These are phyloP conservation scores for Aeoliscus strigatus DNA, from an alignment of 2,797 vertebrate species.

Conservation along the genomic window DNA sequence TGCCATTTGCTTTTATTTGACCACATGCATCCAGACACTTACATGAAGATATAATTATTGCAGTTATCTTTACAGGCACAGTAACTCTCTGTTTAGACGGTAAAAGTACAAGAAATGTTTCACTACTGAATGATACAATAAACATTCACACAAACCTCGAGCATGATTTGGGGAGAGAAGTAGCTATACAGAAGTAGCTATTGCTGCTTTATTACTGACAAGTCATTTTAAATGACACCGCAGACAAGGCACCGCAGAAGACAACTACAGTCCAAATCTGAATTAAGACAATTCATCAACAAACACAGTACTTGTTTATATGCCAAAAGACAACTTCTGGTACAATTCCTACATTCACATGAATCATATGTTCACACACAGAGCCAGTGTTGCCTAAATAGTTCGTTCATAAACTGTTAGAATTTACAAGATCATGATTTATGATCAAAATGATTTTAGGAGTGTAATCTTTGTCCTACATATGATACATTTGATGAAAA, in stretches of 20 bases:
- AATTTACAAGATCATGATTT: constrained; percentile 37
- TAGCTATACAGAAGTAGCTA: constrained; percentile 20
- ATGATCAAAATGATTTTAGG: constrained; percentile 56
- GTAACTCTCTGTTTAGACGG: constrained; percentile 24
- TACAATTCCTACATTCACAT: constrained; percentile 54
- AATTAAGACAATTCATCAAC: constrained; percentile 37
- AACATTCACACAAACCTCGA: constrained; percentile 9
- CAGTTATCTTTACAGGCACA: constrained; percentile 41
- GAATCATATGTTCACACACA: constrained; percentile 47
- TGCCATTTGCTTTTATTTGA: constrained; percentile 56
- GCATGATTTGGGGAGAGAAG: constrained; percentile 7
- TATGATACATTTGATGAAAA: constrained; percentile 47
- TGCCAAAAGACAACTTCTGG: constrained; percentile 40
- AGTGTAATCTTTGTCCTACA: constrained; percentile 16
- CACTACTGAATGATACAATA: constrained; percentile 19
- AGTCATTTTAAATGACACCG: constrained; percentile 26
- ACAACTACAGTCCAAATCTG: constrained; percentile 43
- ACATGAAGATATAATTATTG: constrained; percentile 59
- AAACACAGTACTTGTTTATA: constrained; percentile 51
- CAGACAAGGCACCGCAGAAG: constrained; percentile 55
- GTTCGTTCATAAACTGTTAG: constrained; percentile 41
- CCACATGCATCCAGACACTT: constrained; percentile 66
- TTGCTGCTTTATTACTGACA: constrained; percentile 13
- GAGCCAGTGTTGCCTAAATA: constrained; percentile 51
- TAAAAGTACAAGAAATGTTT: constrained; percentile 21